phyloP scores from a whole-genome alignment of 2,113 vertebrate genomes.

The Syngnathus floridae region DNA sequence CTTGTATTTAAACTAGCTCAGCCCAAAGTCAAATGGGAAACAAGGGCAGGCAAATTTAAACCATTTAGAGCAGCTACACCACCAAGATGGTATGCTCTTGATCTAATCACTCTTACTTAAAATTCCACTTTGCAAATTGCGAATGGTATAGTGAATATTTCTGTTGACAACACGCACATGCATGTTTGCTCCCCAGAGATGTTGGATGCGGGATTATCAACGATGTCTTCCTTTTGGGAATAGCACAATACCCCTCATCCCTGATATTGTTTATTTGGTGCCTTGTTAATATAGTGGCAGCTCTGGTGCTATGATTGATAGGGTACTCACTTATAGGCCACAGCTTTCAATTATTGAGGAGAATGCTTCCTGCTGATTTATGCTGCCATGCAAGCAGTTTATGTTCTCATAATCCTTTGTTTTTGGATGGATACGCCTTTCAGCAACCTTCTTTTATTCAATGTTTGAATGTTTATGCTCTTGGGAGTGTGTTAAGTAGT shows the following conservation, averaged over 20 bases:
- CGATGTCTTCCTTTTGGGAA: constrained; percentile 44
- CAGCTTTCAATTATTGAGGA: constrained; percentile 49
- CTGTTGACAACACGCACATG: constrained; percentile 10
- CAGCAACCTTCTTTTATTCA: constrained; percentile 11
- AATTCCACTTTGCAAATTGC: background rate
- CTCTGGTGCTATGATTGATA: constrained; percentile 65
- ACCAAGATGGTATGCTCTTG: background rate
- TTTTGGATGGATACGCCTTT: constrained; percentile 17
- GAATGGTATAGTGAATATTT: constrained; percentile 1
- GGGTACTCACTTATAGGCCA: constrained; percentile 14
- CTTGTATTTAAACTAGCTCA: background rate
- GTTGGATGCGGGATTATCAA: constrained; percentile 43
- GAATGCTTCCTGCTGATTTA: constrained; percentile 55
- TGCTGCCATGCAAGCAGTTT: constrained; percentile 45
- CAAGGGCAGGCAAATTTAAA: background rate
- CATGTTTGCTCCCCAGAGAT: constrained; percentile 38
- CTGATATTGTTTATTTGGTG: constrained; percentile 63
- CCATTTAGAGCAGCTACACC: background rate
- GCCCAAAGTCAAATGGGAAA: background rate
- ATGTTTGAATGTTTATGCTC: constrained; percentile 23
- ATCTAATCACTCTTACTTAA: background rate
- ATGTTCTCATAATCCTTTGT: constrained; percentile 54
- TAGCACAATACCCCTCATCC: constrained; percentile 51
- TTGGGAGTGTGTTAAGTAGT: constrained; percentile 27
- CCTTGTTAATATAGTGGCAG: constrained; percentile 58